phyloP scores from a whole-genome alignment of 2,888 invertebrate species.

The Antheraea assamensis region DNA sequence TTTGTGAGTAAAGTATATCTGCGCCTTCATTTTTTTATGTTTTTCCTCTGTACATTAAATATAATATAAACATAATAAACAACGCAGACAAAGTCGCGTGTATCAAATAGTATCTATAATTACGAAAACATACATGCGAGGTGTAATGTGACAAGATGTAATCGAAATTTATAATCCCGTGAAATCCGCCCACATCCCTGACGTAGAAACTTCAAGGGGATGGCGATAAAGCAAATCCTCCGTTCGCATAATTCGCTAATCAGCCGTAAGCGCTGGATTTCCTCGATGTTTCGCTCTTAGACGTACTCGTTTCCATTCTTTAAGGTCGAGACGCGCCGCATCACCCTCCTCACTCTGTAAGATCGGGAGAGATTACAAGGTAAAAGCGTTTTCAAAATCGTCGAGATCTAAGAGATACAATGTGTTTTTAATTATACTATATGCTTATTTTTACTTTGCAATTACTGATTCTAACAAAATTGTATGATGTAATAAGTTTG shows the following conservation, averaged over 20 bases:
- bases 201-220: conserved; percentile 3
- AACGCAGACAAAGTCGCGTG: no score
- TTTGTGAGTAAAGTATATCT: no score
- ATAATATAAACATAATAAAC: no score
- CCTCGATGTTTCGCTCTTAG: conserved; percentile 15
- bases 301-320: conserved; percentile 20
- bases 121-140: neutral
- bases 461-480: no score
- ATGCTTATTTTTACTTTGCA: neutral
- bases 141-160: neutral
- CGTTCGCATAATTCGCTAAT: conserved; percentile 40
- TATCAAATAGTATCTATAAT: neutral
- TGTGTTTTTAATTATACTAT: neutral
- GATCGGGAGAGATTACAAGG: neutral
- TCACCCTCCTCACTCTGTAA: neutral
- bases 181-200: neutral
- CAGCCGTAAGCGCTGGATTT: conserved; percentile 30
- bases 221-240: conserved; percentile 10
- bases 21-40: no score
- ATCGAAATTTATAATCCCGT: neutral
- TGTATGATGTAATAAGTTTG: no score
- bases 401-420: neutral
- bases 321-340: neutral
- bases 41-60: no score
- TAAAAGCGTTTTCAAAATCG: neutral